Percentiles rank a stretch among this genome's conserved stretches.
Conservation (phyloP, 2,888 invertebrate genomes). For the Perdita meconis region DNA sequence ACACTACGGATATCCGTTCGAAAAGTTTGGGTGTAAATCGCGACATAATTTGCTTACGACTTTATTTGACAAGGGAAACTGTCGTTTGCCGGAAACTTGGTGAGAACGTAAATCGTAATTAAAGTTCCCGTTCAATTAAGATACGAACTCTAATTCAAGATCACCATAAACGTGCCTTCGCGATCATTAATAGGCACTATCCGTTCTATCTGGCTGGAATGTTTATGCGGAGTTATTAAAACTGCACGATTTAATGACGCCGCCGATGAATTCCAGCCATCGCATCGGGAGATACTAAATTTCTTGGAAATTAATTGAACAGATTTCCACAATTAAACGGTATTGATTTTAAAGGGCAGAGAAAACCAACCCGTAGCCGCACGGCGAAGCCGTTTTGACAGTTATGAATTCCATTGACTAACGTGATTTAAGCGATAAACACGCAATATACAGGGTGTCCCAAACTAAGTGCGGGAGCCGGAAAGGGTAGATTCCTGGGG, state of each 20-base stretch:
- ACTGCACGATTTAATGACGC: constrained; percentile 33
- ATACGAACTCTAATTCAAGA: constrained; percentile 56
- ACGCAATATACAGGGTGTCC: too few relatives aligned
- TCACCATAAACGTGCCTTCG: constrained; percentile 51
- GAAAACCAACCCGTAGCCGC: not conserved
- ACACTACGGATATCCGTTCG: constrained; percentile 6
- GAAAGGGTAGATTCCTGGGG: too few relatives aligned
- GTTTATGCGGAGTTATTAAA: constrained; percentile 55
- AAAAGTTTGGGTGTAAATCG: constrained; percentile 42
- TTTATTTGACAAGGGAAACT: constrained; percentile 46
- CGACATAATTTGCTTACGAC: constrained; percentile 56
- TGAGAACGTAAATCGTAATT: constrained; percentile 56
- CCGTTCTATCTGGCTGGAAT: constrained; percentile 24
- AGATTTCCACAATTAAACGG: constrained; percentile 8
- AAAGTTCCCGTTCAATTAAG: constrained; percentile 59
- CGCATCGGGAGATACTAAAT: constrained; percentile 42
- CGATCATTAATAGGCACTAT: constrained; percentile 42
- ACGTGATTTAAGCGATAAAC: not conserved
- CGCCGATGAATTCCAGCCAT: constrained; percentile 26
- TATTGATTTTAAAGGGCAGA: too few relatives aligned
- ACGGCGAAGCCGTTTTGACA: not conserved
- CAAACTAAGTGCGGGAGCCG: too few relatives aligned
- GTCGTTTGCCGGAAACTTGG: constrained; percentile 40
- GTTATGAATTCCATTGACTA: not conserved
- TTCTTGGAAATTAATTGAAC: constrained; percentile 38